A percentile compares a stretch with the other conserved stretches of the same genome.
These are phyloP conservation scores for Cynoglossus semilaevis DNA, from an alignment of 2,113 vertebrate genomes.

Conservation along the genomic window DNA sequence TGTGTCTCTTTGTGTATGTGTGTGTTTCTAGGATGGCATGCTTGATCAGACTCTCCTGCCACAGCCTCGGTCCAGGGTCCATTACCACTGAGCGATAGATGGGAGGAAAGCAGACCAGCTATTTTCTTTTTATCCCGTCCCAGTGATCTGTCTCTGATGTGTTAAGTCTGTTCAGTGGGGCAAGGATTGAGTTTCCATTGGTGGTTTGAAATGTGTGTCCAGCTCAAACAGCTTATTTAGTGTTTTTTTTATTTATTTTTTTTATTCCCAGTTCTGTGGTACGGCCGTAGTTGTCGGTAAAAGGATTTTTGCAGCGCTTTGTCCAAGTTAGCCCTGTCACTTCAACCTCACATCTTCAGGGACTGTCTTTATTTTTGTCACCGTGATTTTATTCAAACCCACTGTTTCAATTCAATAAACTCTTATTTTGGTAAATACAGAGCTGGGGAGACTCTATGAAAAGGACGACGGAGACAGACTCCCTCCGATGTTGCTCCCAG, in stretches of 20 bases:
- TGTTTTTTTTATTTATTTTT: conserved; percentile 47
- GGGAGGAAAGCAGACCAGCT: conserved; percentile 49
- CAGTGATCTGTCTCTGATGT: conserved; percentile 68
- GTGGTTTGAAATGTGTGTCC: conserved; percentile 59
- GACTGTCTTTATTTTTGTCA: conserved; percentile 46
- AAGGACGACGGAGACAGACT: not conserved
- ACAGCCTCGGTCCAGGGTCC: conserved; percentile 61
- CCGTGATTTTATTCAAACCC: conserved; percentile 47
- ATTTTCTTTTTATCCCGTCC: conserved; percentile 65
- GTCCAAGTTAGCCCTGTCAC: conserved; percentile 69
- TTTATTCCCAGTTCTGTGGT: not conserved
- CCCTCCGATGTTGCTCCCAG: conserved; percentile 10
- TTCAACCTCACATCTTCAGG: conserved; percentile 48
- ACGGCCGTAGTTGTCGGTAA: conserved; percentile 47
- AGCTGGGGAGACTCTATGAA: conserved; percentile 8
- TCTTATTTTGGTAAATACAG: conserved; percentile 17
- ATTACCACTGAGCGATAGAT: conserved; percentile 69
- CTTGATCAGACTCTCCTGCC: conserved; percentile 67
- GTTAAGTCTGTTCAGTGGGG: conserved; percentile 64
- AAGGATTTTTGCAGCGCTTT: conserved; percentile 62
- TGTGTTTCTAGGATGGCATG: conserved; percentile 43
- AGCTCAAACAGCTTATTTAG: conserved; percentile 72
- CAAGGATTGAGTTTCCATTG: conserved; percentile 51
- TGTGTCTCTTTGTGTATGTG: conserved; percentile 23
- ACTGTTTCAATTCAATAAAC: conserved; percentile 52